Percentiles rank a stretch among this genome's conserved stretches.
These are phyloP conservation scores for Gryon sp. DNA, from an alignment of 1,140 invertebrate genomes.

Conservation along the genomic window DNA sequence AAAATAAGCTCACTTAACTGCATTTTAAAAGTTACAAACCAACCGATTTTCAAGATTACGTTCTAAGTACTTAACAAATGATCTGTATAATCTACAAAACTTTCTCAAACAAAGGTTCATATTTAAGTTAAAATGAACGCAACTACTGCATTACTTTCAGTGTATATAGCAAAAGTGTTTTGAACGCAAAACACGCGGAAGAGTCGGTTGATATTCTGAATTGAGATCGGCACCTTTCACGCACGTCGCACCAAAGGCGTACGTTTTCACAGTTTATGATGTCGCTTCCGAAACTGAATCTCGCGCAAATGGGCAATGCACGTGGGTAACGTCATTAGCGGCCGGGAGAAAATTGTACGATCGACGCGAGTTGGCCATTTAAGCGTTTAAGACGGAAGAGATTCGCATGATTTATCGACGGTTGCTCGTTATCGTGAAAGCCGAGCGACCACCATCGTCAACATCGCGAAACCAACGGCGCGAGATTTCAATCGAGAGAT, in stretches of 20 bases:
- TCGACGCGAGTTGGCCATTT: slow-evolving; percentile 6
- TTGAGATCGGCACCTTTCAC: slow-evolving; percentile 65
- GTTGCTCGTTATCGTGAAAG: slow-evolving; percentile 76
- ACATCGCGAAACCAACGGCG: slow-evolving; percentile 20
- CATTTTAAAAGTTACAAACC: slow-evolving; percentile 24
- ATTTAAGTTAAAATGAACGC: slow-evolving; percentile 17
- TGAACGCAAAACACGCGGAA: slow-evolving; percentile 21
- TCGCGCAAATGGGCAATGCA: neutral
- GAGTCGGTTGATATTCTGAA: slow-evolving; percentile 4
- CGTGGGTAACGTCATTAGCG: slow-evolving; percentile 58
- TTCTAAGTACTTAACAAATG: no score
- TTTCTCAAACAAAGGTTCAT: slow-evolving; percentile 40
- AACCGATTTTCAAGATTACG: slow-evolving; percentile 28
- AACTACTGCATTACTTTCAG: slow-evolving; percentile 28
- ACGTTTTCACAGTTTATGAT: slow-evolving; percentile 56
- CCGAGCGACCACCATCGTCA: slow-evolving; percentile 55
- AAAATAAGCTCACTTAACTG: no score
- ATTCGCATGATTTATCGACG: slow-evolving; percentile 75
- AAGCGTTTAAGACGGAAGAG: slow-evolving; percentile 63
- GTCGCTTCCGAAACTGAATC: slow-evolving; percentile 32
- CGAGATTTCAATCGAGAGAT: slow-evolving; percentile 57
- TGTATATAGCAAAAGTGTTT: no score
- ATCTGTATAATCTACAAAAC: slow-evolving; percentile 36
- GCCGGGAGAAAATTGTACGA: slow-evolving; percentile 41
- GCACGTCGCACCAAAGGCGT: slow-evolving; percentile 55